Evolutionary conservation across 2,888 invertebrate genomes (phyloP).

Genomic region (Brachynemurus nebulosus): DNA sequence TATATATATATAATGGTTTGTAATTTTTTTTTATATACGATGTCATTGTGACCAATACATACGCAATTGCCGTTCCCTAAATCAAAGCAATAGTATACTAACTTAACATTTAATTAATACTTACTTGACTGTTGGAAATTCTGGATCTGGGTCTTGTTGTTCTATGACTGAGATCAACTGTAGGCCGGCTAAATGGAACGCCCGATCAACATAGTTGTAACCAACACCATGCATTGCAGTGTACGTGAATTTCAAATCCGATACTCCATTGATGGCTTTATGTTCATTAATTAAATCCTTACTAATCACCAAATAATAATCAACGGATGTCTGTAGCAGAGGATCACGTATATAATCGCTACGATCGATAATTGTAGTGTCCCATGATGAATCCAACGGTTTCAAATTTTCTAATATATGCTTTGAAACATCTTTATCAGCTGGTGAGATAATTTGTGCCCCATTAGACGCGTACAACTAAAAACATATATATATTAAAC

Average conservation of each 20-base stretch:
- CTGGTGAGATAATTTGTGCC: slow-evolving; percentile 87
- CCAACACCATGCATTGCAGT: slow-evolving; percentile 99
- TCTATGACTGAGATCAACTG: slow-evolving; percentile 52
- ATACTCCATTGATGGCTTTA: slow-evolving; percentile 38
- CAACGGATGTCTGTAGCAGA: slow-evolving; percentile 44
- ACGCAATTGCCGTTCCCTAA: no score
- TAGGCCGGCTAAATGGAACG: slow-evolving; percentile 62
- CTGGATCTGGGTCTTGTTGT: slow-evolving; percentile 84
- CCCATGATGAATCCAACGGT: slow-evolving; percentile 70
- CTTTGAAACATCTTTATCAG: slow-evolving; percentile 74
- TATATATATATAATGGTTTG: not conserved
- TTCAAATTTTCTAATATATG: slow-evolving; percentile 61
- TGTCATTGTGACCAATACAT: not conserved
- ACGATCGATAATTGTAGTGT: slow-evolving; percentile 40
- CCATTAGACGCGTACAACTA: slow-evolving; percentile 88
- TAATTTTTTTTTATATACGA: slow-evolving; percentile 1
- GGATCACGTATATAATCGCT: slow-evolving; percentile 53
- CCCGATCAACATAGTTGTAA: slow-evolving; percentile 56
- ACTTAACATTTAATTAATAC: slow-evolving; percentile 7
- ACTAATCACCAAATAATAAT: slow-evolving; percentile 51
- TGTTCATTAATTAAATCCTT: slow-evolving; percentile 38
- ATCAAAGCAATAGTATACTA: not conserved
- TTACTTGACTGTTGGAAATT: slow-evolving; percentile 84
- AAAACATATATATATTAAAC: slow-evolving; percentile 1
- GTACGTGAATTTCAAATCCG: slow-evolving; percentile 60